Base-by-base conservation (phyloP, 1,140 invertebrate genomes). In the Chymomyza costata region DNA sequence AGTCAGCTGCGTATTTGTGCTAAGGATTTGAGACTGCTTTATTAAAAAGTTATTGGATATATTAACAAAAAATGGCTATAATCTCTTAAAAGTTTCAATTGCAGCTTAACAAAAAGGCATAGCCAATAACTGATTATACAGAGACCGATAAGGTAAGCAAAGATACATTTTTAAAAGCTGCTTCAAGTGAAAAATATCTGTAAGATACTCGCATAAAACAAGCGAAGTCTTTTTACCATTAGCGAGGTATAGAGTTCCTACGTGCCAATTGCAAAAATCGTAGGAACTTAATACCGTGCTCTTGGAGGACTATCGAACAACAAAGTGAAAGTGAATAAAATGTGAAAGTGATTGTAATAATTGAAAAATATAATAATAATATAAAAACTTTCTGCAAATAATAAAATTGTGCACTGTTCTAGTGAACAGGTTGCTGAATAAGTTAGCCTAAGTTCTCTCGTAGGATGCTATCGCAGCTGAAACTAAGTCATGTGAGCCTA, bases 221-320 rank as follows among this genome's bases (percentile, higher is more conserved):
- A n/a, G 15, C 74, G 74, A 81, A 69, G 74, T 56, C 82, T 84
- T 49, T 65, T 63, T 78, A 63, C 82, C 82, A 84, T 84, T 25
- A 84, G 82, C 82, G 82, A 84, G 82, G 82, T 84, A 84, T 84
- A 84, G 82, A 84, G 82, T 84, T 84, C 82, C 82, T 84, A 84
- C 82, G 82, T 84, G 65, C 53, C 40, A 40, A 48, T 49, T 54
- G 13, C 53, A 59, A 63, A 57, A 69, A 48, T 84, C 74, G 82
- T 84, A 84, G 82, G 82, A 84, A 84, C 82, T 84, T 84, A 84
- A 84, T 84, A 84, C 82, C 82, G 82, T 84, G 82, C 82, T 84
- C 82, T 84, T 84, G 82, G 82, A 83, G 82, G 78, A 67, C 82
- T 84, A 73, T 84, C 70, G 54, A 55, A 48, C 82, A 84, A 18